These are phyloP conservation scores for Dermochelys coriacea DNA, from an alignment of 2,797 vertebrate species.

Conservation along the genomic window DNA sequence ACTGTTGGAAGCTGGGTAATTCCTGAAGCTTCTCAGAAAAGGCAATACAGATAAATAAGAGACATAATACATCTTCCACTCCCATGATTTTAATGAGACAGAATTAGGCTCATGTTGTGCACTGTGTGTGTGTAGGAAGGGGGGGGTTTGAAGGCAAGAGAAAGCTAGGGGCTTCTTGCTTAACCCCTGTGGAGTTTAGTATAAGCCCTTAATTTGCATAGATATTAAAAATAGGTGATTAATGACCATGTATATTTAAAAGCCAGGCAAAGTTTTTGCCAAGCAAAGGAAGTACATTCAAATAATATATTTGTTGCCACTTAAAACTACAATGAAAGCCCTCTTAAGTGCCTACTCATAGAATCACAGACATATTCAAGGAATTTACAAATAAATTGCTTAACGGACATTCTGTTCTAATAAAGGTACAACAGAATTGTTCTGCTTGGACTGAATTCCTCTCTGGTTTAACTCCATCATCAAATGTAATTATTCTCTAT, in stretches of 20 bases:
- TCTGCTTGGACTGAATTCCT: neutral
- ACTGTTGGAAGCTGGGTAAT: constrained; percentile 8
- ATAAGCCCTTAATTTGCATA: neutral
- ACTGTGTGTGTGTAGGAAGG: neutral
- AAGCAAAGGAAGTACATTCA: neutral
- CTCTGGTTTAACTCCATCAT: neutral
- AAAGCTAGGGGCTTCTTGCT: neutral
- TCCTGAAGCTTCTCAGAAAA: neutral
- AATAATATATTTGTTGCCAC: neutral
- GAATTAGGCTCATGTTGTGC: neutral
- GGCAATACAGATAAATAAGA: neutral
- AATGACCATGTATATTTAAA: neutral
- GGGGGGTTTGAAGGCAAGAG: neutral
- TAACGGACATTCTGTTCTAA: accelerated
- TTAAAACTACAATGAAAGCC: neutral
- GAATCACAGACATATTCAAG: too few relatives aligned
- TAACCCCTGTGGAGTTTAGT: neutral
- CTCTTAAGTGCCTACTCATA: neutral
- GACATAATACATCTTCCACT: neutral
- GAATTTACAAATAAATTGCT: neutral
- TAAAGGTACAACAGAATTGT: neutral
- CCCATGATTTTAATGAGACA: neutral
- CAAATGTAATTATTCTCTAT: neutral
- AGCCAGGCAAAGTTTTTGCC: neutral
- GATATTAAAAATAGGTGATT: too few relatives aligned